Evolutionary conservation across 2,888 invertebrate species (phyloP), one percentile per base, ranked within the genome.

Genomic region (Agrochola lota): DNA sequence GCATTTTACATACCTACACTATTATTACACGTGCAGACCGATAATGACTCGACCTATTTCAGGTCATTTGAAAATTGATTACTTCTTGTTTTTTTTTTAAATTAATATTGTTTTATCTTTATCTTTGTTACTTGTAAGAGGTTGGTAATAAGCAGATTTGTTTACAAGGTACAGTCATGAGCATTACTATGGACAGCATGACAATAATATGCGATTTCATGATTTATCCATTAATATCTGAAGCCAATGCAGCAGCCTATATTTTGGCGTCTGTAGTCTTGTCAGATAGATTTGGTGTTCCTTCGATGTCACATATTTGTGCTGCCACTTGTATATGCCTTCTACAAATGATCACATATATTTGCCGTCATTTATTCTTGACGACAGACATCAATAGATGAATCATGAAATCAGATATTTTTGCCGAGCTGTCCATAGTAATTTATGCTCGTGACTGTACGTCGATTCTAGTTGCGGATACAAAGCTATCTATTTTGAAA

Each of bases 11-110:
- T 40, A 57, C 59, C 30, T 35, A 3, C 40, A 63, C 30, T 15
- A 26, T 23, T 30, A 43, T 40, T 74, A 62, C 78, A 82, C 71
- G 83, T 52, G 86, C 59, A 26, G 3, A 40, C 49, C 2, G 74
- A 78, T 77, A 77, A 68, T 59, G 70, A 57, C 43, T 67, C 26
- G 55, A 67, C 72, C 23, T 55, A 43, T 75, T 84, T 82, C 64
- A 82, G 86, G 84, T 85, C 83, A 85, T 46, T 59, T 59, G 35
- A 46, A 68, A 78, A 83, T 71, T 60, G 12, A 72, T 74, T 74
- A 71, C 43, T 74, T 81, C 62, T 81, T 66, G 77, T 73, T 75
- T 64, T 66, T 57, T 60, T 46, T 26, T 62, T 1, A 40, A 40
- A 71, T 84, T 79, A 57, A 59, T 80, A 57, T 71, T 84, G 35